A percentile compares a stretch with the other conserved stretches of the same genome.
These are phyloP conservation scores for Chloroceryle aenea DNA, from an alignment of 2,113 vertebrate genomes.

Conservation along the genomic window DNA sequence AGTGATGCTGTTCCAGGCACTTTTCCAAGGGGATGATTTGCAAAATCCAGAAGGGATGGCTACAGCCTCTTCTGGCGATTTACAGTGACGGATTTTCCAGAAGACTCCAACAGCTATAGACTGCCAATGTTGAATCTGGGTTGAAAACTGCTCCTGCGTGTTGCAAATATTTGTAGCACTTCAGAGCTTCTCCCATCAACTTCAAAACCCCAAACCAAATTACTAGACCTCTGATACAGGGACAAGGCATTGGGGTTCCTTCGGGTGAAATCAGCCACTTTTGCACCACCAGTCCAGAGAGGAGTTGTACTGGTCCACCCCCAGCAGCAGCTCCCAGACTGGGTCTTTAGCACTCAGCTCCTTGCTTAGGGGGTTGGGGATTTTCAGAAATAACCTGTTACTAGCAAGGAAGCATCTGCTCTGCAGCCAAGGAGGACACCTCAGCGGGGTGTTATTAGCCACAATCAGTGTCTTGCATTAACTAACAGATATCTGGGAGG, in stretches of 20 bases:
- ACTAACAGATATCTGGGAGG: background rate
- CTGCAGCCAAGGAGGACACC: background rate
- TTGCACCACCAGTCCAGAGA: background rate
- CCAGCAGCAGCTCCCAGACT: background rate
- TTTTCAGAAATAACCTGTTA: background rate
- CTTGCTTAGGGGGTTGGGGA: background rate
- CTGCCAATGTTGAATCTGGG: background rate
- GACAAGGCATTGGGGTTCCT: background rate
- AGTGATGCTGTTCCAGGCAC: background rate
- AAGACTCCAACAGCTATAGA: background rate
- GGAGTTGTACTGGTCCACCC: background rate
- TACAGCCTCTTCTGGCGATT: background rate
- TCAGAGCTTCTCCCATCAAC: background rate
- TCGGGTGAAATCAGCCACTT: background rate
- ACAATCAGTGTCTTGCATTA: background rate
- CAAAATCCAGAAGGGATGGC: background rate
- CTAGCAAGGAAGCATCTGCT: background rate
- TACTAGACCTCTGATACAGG: background rate
- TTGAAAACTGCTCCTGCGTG: background rate
- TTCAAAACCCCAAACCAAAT: background rate
- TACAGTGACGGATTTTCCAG: background rate
- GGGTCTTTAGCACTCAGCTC: background rate
- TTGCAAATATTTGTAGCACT: background rate
- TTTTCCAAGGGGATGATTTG: background rate
- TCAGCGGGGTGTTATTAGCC: too few relatives aligned